These are phyloP conservation scores for Oedothorax gibbosus DNA, from an alignment of 1,140 invertebrate species.

Conservation along the genomic window DNA sequence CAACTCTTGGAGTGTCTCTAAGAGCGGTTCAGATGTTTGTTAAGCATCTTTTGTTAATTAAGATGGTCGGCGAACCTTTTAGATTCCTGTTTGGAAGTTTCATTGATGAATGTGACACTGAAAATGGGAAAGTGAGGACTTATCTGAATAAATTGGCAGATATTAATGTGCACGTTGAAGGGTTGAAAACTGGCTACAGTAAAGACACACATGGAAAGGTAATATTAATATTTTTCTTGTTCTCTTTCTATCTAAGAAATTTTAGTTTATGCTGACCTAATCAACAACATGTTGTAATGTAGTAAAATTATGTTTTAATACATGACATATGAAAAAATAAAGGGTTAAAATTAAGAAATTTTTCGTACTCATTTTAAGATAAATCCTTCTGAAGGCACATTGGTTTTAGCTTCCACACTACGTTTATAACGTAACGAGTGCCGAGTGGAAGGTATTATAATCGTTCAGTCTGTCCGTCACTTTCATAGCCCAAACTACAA, in stretches of 20 bases:
- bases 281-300: background rate
- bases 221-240: background rate
- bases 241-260: too few relatives aligned
- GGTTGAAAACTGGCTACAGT: slow-evolving; percentile 37
- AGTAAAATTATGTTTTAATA: background rate
- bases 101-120: slow-evolving; percentile 6
- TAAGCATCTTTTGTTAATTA: background rate
- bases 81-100: slow-evolving; percentile 11
- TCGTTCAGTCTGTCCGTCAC: too few relatives aligned
- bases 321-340: background rate
- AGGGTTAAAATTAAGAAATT: background rate
- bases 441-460: too few relatives aligned
- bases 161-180: slow-evolving; percentile 18
- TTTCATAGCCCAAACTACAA: too few relatives aligned
- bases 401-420: too few relatives aligned
- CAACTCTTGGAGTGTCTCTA: slow-evolving; percentile 20
- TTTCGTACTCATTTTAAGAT: background rate
- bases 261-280: too few relatives aligned
- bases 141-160: slow-evolving; percentile 24
- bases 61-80: background rate
- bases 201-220: slow-evolving; percentile 49
- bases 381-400: too few relatives aligned
- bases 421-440: too few relatives aligned
- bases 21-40: slow-evolving; percentile 18
- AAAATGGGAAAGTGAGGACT: background rate